Conservation (phyloP, 2,888 invertebrate genomes). For the Lepidonotus clava region DNA sequence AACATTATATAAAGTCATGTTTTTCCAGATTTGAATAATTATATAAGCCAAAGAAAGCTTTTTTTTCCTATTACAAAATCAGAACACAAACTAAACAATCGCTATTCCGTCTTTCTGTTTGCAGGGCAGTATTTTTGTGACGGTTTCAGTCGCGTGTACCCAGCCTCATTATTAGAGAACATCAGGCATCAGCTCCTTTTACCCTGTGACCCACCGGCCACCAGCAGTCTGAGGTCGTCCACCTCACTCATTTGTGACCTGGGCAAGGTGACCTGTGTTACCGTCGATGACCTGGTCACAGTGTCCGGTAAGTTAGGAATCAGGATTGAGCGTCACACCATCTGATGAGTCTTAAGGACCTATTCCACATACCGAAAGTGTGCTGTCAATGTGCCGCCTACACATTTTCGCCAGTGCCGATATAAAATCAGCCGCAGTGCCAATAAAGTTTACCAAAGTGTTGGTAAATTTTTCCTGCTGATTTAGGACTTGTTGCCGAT, state of each 20-base stretch:
- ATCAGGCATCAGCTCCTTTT: not conserved
- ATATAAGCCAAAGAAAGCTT: not conserved
- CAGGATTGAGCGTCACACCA: too few species aligned
- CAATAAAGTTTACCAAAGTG: not conserved
- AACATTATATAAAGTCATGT: not conserved
- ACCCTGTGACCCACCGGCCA: not conserved
- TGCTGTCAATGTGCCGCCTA: too few species aligned
- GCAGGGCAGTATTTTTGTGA: slow-evolving; percentile 6
- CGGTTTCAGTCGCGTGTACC: slow-evolving; percentile 30
- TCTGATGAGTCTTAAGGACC: too few species aligned
- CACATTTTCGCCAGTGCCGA: not conserved
- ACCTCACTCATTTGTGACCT: not conserved
- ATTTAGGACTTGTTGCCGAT: too few species aligned
- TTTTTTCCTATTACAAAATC: not conserved
- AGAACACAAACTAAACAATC: not conserved
- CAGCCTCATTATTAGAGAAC: not conserved
- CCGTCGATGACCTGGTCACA: not conserved
- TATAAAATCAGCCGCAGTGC: not conserved
- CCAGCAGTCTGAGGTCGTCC: not conserved
- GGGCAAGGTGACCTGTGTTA: not conserved
- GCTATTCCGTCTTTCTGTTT: not conserved
- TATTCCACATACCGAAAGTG: too few species aligned
- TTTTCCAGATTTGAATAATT: not conserved
- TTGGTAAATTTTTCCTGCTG: not conserved
- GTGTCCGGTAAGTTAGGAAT: not conserved